Base-by-base conservation (phyloP, 2,797 vertebrate species). In the Sebastes cheni region DNA sequence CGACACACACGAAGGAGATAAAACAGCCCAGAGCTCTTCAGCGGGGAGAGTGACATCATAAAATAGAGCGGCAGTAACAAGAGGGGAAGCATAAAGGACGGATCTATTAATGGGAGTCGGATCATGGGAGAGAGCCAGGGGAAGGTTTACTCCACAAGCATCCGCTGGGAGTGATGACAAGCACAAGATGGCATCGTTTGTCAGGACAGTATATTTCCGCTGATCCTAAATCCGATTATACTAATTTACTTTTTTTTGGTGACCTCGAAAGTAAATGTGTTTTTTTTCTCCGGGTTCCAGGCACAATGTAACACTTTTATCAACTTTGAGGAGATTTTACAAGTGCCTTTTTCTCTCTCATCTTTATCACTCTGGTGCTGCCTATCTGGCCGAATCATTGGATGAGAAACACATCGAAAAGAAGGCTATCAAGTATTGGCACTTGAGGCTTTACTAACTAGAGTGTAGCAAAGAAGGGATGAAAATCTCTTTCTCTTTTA, bases 31-130 rank as follows among this genome's bases (percentile, higher is more conserved):
- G 83, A 90, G 92, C 93, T 94, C 91, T 92, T 93, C 88, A 88
- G 89, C 86, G 82, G 84, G 84, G 85, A 87, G 90, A 90, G 92
- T 93, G 93, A 94, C 93, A 95, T 94, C 92, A 95, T 96, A 96
- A 96, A 96, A 93, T 67, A 68, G 90, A 86, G 86, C 84, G 52
- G 86, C 85, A 55, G 91, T 92, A 93, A 95, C 93, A 93, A 93
- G 92, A 92, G 92, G 86, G 86, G 88, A 93, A 89, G 89, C 89
- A 92, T 92, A 94, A 93, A 93, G 90, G 88, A 92, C 72, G 52
- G 83, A 84, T 91, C 82, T 91, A 93, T 93, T 94, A 94, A 95
- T 92, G 91, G 89, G 79, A 91, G 89, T 77, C 36, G 58, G 84
- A 88, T 85, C 86, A 85, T 78, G 81, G 79, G 72, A 87, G 77